Evolutionary conservation across 2,888 invertebrate genomes (phyloP), one percentile per base, ranked within the genome.

Genomic region (Zygogramma bicolorata): DNA sequence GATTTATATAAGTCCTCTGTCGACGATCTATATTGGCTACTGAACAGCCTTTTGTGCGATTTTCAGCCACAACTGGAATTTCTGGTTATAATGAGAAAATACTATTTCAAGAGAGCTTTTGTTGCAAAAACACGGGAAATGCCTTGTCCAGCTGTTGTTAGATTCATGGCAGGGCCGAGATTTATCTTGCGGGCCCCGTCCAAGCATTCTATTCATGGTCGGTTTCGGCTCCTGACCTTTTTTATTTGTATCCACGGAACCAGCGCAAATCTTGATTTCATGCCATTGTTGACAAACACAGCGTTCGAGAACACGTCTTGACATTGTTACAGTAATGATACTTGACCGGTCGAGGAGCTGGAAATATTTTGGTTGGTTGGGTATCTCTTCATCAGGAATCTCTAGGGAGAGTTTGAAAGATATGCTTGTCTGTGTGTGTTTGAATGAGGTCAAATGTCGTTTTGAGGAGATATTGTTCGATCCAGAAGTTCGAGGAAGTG

Each of bases 231-330:
- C 20, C 29, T 18, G 46, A 31, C 46, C 63, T 10, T 31, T 63
- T 63, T 63, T 61, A 38, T 25, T 61, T 7, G 8, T 46, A 40
- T 46, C 20, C 20, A 15, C 25, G 2, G 40, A 29, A 31, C 29
- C 46, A 8, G 49, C 13, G 29, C 29, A 27, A 63, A 46, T 46
- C 63, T 18, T 63, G 63, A 63, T 46, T 63, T 63, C 20, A 18
- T 15, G 25, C 18, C 27, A 63, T 63, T 63, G 63, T 63, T 63
- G 63, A 29, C 29, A n/a, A 63, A 63, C 29, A 46, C 46, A 46
- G 27, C 46, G 18, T 63, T 27, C 29, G 31, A 22, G 15, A 46
- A 40, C 34, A 46, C 18, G 18, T 46, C 46, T 29, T 53, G 46
- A 63, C 29, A 46, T 63, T 63, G 49, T 63, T 63, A 46, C 46